These are phyloP conservation scores for Poeciliopsis infans DNA, from an alignment of 2,797 vertebrate genomes.

Conservation along the genomic window DNA sequence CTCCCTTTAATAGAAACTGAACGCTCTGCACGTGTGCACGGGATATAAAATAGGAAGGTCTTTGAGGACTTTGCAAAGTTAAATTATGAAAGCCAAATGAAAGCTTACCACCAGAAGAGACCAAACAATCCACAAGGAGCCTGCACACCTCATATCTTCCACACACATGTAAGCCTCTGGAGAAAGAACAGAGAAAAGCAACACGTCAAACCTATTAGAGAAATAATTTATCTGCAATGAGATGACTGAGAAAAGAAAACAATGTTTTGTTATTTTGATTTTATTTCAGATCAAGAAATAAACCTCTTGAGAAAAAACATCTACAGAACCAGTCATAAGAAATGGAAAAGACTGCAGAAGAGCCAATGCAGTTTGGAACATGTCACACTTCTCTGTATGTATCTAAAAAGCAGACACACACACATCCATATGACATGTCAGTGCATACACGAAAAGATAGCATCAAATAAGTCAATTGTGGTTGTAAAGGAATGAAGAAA, in stretches of 20 bases:
- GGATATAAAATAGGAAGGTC: constrained; percentile 7
- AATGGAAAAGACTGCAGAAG: constrained; percentile 62
- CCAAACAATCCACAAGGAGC: constrained; percentile 59
- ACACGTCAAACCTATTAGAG: constrained; percentile 31
- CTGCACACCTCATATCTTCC: constrained; percentile 60
- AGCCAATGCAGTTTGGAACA: constrained; percentile 27
- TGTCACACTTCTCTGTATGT: constrained; percentile 1
- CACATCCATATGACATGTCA: neutral
- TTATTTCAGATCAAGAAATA: constrained; percentile 48
- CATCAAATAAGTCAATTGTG: constrained; percentile 6
- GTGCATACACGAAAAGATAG: constrained; percentile 16
- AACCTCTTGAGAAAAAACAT: constrained; percentile 32
- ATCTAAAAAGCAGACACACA: constrained; percentile 3
- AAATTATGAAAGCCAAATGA: constrained; percentile 14
- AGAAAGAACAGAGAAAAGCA: constrained; percentile 26
- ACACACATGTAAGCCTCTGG: constrained; percentile 41
- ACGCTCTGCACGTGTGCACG: constrained; percentile 4
- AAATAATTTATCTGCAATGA: constrained; percentile 38
- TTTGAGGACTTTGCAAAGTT: constrained; percentile 16
- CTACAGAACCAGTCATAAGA: constrained; percentile 50
- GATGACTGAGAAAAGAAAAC: constrained; percentile 56
- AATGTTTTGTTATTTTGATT: neutral
- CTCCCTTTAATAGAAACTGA: constrained; percentile 28
- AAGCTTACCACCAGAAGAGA: constrained; percentile 64
- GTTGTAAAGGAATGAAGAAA: constrained; percentile 1